These are phyloP conservation scores for Thecophora atra DNA, from an alignment of 2,888 invertebrate genomes.

Conservation along the genomic window DNA sequence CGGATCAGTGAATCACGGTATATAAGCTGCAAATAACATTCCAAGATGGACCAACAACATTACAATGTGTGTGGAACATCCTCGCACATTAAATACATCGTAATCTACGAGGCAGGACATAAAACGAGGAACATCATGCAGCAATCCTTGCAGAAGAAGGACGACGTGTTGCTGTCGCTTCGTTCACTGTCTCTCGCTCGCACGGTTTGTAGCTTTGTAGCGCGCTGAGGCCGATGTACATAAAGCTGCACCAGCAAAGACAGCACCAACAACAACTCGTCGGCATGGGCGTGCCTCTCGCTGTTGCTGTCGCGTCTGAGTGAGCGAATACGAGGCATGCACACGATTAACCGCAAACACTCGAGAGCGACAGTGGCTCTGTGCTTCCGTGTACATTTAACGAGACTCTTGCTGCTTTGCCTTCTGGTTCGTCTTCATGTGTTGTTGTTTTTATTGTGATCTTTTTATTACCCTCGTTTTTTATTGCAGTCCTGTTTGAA, in stretches of 20 bases:
- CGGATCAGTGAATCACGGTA: not conserved
- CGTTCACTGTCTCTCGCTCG: not conserved
- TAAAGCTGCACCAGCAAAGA: constrained; percentile 5
- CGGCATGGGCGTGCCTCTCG: not conserved
- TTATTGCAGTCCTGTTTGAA: too few relatives aligned
- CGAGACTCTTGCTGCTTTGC: constrained; percentile 8
- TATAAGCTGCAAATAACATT: constrained; percentile 26
- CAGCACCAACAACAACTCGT: not conserved
- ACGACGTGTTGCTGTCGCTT: constrained; percentile 10
- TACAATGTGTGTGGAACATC: not conserved
- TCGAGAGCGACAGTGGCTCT: constrained; percentile 4
- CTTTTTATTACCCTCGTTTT: constrained; percentile 11
- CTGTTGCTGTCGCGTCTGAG: constrained; percentile 38
- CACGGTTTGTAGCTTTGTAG: constrained; percentile 34
- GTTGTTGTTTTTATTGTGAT: not conserved
- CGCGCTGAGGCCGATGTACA: constrained; percentile 2
- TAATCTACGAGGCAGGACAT: constrained; percentile 7
- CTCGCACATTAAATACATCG: constrained; percentile 11
- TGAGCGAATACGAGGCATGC: constrained; percentile 32
- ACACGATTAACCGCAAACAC: not conserved
- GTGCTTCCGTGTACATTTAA: constrained; percentile 10
- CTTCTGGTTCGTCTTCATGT: not conserved
- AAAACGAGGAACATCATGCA: constrained; percentile 13
- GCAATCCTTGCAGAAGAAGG: constrained; percentile 1
- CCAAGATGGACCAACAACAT: not conserved